Evolutionary conservation across 2,797 vertebrate species (phyloP), one percentile per base, ranked within the genome.

Genomic region (Potorous gilbertii): DNA sequence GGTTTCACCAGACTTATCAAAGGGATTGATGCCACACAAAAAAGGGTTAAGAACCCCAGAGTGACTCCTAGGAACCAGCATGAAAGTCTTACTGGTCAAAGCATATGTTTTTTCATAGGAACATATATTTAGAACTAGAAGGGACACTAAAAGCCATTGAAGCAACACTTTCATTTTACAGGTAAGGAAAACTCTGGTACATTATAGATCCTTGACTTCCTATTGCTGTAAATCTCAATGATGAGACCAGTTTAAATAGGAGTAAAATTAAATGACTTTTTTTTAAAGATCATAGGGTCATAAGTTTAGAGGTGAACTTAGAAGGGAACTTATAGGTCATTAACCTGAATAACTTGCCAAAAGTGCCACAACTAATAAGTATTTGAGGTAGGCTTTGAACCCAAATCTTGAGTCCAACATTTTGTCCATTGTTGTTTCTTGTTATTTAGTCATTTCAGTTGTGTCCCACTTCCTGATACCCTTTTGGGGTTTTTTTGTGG

Each of bases 221-320:
- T 87, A 11, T 92, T 89, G 94, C 87, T 89, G 92, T 10, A 1
- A 40, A 74, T 95, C 21, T 1, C n/a, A 91, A 57, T 54, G 92
- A 54, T 81, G 95, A 94, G 56, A 92, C 28, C 13, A 92, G 54
- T 59, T 92, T 96, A 94, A 93, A 29, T 59, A 52, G 59, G 12
- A 92, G 66, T n/a, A 95, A 95, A 94, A 91, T 55, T n/a, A 66
- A 66, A 66, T 66, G 34, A 18, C 14, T n/a, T 34, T 66, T 66
- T 66, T 66, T 52, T 52, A 52, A 66, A n/a, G 62, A 66, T 16
- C 34, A 66, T n/a, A 66, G 34, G 62, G 14, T n/a, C 31, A 66
- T 66, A 66, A n/a, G 62, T 16, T 66, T n/a, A 66, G 14, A 66
- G 62, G 13, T 66, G n/a, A n/a, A n/a, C n/a, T n/a, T n/a, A 3